Conservation (phyloP, 2,888 invertebrate species). For the Cosmorhoe ocellata region DNA sequence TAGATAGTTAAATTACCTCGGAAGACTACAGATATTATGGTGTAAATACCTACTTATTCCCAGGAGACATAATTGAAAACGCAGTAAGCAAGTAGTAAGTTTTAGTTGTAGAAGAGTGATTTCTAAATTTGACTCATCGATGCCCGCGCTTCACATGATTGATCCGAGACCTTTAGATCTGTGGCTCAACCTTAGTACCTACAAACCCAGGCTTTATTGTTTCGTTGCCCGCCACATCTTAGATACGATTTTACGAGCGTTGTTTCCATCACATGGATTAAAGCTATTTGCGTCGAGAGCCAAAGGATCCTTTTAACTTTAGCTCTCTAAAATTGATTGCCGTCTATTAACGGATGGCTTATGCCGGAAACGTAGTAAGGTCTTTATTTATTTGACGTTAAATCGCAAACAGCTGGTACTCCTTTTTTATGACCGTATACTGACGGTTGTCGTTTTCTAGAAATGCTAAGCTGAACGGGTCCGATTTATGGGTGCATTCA, state of each 20-base stretch:
- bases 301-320: conserved; percentile 7
- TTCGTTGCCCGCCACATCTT: conserved; percentile 6
- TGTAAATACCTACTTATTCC: too few relatives aligned
- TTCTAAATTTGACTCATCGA: too few relatives aligned
- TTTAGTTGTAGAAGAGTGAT: too few relatives aligned
- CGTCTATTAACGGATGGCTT: too few relatives aligned
- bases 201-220: conserved; percentile 5
- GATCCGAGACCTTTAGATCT: background rate
- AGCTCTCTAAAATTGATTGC: background rate
- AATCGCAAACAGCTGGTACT: too few relatives aligned
- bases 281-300: conserved; percentile 14
- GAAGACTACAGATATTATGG: too few relatives aligned
- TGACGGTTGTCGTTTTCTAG: background rate
- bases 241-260: conserved; percentile 17
- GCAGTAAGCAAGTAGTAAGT: too few relatives aligned
- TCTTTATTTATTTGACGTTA: too few relatives aligned
- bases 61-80: too few relatives aligned
- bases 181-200: background rate
- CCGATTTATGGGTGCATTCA: conserved; percentile 7
- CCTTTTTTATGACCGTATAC: too few relatives aligned
- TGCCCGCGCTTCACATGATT: background rate
- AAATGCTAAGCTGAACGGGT: background rate
- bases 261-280: conserved; percentile 13
- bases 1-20: too few relatives aligned
- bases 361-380: too few relatives aligned